Evolutionary conservation across 2,113 vertebrate genomes (phyloP), one percentile per base, ranked within the genome.

Genomic region (Ifrita kowaldi): DNA sequence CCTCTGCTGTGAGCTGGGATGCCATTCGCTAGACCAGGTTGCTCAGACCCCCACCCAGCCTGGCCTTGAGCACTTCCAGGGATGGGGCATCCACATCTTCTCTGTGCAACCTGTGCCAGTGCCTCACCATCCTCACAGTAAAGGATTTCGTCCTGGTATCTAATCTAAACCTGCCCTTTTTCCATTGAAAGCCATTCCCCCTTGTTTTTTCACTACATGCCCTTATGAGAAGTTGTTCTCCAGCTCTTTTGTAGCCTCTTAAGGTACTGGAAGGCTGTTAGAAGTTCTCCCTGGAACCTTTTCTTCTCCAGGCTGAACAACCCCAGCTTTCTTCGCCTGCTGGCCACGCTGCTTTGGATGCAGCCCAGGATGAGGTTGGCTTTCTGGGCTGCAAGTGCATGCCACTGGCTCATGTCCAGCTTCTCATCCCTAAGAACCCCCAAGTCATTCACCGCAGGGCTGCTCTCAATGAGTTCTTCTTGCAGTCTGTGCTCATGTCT

Each of bases 161-260:
- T 35, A 18, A 47, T 27, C 7, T 3, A 41, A 90, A 49, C 47
- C 30, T 26, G 2, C 12, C 12, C 5, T 62, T 46, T 55, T 62
- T 19, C 33, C 19, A 33, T 3, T 52, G 46, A 39, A 59, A 67
- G 16, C 19, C 0, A 1, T 60, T 13, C 2, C 5, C 11, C 10
- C 11, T 69, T 76, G 39, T 26, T 3, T 10, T 52, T 8, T 20
- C n/a, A 32, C 6, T 65, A 6, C 22, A 4, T 44, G 15, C 11
- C 7, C 35, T 55, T 62, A 9, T 41, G 21, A 47, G 13, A 62
- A 55, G 14, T 55, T 32, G 5, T n/a, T 49, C 47, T 47, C 30
- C 55, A 23, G 10, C 5, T n/a, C 32, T 63, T 16, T 21, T 30
- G 4, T 15, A 18, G 30, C 22, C 35, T 32, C 4, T 62, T 69